Evolutionary conservation across 2,113 vertebrate species (phyloP), one percentile per base, ranked within the genome.

Genomic region (Cepphus grylle): DNA sequence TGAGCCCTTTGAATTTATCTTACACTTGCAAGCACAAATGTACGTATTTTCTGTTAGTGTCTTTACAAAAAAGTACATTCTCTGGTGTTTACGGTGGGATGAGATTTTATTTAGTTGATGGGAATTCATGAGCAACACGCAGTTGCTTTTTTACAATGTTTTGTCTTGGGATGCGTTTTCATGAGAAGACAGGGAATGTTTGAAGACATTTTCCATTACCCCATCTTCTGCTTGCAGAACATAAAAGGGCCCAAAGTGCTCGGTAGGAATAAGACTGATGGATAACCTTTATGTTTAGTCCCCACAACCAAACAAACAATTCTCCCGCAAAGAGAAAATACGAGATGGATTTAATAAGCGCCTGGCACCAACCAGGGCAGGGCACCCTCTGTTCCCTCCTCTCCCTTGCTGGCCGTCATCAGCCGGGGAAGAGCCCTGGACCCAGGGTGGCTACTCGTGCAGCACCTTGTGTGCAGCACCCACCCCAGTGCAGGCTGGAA

Each of bases 311-410:
- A 86, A 15, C 5, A 85, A 80, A 15, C 7, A 63, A 13, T 47
- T 73, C 13, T 71, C 38, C 23, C 0, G 0, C 4, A 63, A 79
- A 49, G 13, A 76, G 2, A 56, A 82, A 56, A 11, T 11, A 45
- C 47, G 27, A 55, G 10, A 36, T 32, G 3, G 19, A 67, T 59
- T 74, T 79, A 78, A 66, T 11, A 18, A 40, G 11, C 0, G 1
- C 13, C 14, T 61, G 40, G 45, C 13, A 47, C 23, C 36, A 83
- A 29, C 14, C 8, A 38, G 13, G 32, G 25, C n/a, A 74, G 20
- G 8, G 6, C 4, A 27, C 0, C 0, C 7, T 40, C 26, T 2
- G 0, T 6, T 81, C 34, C 16, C 13, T 78, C 12, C 26, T 63
- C 38, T 81, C 47, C 17, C 11, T 19, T 17, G 4, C 30, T 92